Conservation (phyloP, 1,140 invertebrate genomes). For the Megathymus violae region DNA sequence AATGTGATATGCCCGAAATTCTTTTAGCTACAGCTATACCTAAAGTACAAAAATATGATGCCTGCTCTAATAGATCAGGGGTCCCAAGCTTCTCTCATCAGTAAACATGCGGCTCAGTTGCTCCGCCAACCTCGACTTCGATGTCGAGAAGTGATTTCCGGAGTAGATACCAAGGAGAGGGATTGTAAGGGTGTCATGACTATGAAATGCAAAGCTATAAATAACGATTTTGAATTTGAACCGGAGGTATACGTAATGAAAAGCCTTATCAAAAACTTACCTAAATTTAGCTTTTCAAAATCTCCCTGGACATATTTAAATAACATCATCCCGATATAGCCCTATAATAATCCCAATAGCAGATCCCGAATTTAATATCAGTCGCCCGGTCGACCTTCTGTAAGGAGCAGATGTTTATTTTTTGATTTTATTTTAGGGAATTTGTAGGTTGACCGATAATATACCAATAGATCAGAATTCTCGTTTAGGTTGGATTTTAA, state of each 20-base stretch:
- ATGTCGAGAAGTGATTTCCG: conserved; percentile 30
- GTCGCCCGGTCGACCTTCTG: conserved; percentile 27
- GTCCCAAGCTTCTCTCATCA: conserved; percentile 10
- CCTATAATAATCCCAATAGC: too few relatives aligned
- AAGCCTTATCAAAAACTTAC: conserved; percentile 18
- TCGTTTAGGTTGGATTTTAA: conserved; percentile 33
- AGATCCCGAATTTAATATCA: conserved; percentile 30
- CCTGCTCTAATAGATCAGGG: conserved; percentile 5
- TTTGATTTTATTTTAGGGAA: conserved; percentile 23
- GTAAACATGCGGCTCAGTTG: conserved; percentile 1
- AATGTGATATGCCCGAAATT: conserved; percentile 26
- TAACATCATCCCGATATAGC: conserved; percentile 13
- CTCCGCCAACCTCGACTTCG: not conserved
- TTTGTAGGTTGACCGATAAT: conserved; percentile 14
- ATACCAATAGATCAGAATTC: conserved; percentile 32
- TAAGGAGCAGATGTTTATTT: conserved; percentile 33
- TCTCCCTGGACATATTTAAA: conserved; percentile 11
- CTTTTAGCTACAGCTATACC: conserved; percentile 34
- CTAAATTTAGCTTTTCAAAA: conserved; percentile 4
- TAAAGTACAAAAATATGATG: conserved; percentile 25
- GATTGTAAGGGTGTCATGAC: conserved; percentile 11
- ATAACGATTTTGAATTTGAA: conserved; percentile 9
- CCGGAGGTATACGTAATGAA: conserved; percentile 11
- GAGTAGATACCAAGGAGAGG: conserved; percentile 11
- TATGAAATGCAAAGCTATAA: conserved; percentile 3